Conservation (phyloP, 1,140 invertebrate genomes). For the Lordiphosa collinella region DNA sequence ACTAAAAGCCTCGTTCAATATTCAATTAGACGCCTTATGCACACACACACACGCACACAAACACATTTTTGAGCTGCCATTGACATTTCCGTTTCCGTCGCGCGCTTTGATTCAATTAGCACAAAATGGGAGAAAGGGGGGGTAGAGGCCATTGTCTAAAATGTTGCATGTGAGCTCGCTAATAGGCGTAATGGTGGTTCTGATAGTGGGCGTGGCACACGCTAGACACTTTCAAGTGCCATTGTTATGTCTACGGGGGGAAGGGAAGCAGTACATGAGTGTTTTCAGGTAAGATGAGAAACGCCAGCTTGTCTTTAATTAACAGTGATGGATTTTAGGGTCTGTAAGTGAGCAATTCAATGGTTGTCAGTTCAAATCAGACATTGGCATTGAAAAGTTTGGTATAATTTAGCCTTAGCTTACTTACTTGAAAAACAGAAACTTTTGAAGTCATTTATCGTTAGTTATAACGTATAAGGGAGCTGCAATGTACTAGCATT, state of each 20-base stretch:
- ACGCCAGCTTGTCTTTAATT: conserved; percentile 1
- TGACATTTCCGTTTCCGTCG: conserved; percentile 69
- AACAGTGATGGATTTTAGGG: conserved; percentile 1
- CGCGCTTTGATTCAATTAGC: conserved; percentile 65
- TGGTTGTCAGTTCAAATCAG: too few species aligned
- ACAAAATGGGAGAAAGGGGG: conserved; percentile 24
- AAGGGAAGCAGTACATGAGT: neutral
- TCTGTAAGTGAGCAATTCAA: neutral
- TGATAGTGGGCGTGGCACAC: conserved; percentile 7
- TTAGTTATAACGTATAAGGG: too few species aligned
- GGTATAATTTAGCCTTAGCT: too few species aligned
- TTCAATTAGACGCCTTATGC: conserved; percentile 60
- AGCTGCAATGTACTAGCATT: too few species aligned
- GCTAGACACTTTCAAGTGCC: conserved; percentile 10
- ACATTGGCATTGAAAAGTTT: too few species aligned
- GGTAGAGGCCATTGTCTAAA: conserved; percentile 18
- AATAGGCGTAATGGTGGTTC: conserved; percentile 23
- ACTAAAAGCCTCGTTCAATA: conserved; percentile 76
- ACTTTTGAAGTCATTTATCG: too few species aligned
- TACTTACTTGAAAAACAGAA: too few species aligned
- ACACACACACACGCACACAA: conserved; percentile 17
- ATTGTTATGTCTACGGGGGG: neutral
- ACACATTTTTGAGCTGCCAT: conserved; percentile 63
- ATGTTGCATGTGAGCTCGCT: conserved; percentile 24
- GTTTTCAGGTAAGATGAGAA: conserved; percentile 1